A percentile compares a stretch with the other conserved stretches of the same genome.
phyloP scores from a whole-genome alignment of 2,888 invertebrate species.

The Crocallis elinguaria region DNA sequence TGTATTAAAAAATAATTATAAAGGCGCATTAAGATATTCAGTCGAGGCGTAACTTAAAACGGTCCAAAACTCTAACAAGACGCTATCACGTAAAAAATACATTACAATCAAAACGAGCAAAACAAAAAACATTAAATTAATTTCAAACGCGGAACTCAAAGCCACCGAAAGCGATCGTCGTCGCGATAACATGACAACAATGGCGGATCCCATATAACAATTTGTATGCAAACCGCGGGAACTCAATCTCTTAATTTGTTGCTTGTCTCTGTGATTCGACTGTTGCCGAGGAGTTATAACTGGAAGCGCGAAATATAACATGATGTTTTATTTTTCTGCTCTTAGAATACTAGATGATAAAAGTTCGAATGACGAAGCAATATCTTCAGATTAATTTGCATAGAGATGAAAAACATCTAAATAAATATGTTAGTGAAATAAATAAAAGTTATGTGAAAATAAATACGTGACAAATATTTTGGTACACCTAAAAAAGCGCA shows the following conservation, averaged over 20 bases:
- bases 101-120: conserved; percentile 13
- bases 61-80: conserved; percentile 1
- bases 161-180: conserved; percentile 35
- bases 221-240: conserved; percentile 77
- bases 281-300: conserved; percentile 33
- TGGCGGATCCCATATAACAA: conserved; percentile 70
- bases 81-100: conserved; percentile 4
- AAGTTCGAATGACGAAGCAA: no score
- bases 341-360: no score
- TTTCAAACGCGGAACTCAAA: conserved; percentile 57
- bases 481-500: no score
- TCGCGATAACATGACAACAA: conserved; percentile 54
- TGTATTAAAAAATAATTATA: no score
- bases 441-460: no score
- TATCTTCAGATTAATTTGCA: background rate
- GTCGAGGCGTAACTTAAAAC: background rate
- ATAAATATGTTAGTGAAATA: no score
- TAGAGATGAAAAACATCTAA: background rate
- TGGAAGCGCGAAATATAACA: conserved; percentile 31
- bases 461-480: no score
- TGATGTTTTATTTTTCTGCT: no score
- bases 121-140: conserved; percentile 35
- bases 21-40: no score
- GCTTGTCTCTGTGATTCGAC: conserved; percentile 64
- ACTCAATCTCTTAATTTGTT: conserved; percentile 69